Percentiles rank a stretch among this genome's conserved stretches.
Evolutionary conservation across 2,113 vertebrate species (phyloP).

Genomic region (Anolis carolinensis): DNA sequence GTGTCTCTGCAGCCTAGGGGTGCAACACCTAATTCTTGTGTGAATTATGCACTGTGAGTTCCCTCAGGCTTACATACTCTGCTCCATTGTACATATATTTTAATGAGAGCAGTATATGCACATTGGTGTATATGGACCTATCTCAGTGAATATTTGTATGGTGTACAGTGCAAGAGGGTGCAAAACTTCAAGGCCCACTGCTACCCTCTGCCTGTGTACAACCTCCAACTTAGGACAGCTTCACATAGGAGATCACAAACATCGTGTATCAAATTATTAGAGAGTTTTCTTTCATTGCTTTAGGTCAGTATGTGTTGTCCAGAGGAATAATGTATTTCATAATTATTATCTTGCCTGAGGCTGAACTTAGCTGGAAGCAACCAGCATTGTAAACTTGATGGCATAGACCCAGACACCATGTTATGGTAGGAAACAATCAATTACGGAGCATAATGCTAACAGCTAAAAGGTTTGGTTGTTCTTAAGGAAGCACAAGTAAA

Average conservation of each 20-base stretch:
- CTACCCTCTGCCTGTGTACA: neutral
- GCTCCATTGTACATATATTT: neutral
- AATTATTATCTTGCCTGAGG: neutral
- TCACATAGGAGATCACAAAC: neutral
- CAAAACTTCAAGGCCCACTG: neutral
- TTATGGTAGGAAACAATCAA: conserved; percentile 11
- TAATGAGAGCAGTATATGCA: neutral
- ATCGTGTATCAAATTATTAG: neutral
- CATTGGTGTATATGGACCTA: too few species aligned
- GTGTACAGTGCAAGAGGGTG: neutral
- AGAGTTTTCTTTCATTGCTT: neutral
- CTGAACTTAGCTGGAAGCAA: neutral
- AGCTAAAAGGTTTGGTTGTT: neutral
- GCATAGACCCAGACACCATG: neutral
- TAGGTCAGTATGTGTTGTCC: neutral
- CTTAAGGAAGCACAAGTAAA: neutral
- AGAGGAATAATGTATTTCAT: conserved; percentile 23
- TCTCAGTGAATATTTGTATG: too few species aligned
- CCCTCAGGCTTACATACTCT: neutral
- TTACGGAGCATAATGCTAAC: neutral
- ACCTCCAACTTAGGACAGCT: neutral
- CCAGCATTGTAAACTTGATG: conserved; percentile 11
- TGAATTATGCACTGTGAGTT: neutral
- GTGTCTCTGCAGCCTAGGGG: too few species aligned
- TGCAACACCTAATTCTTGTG: too few species aligned